Evolutionary conservation across 2,113 vertebrate genomes (phyloP).

Genomic region (Pteronura brasiliensis): DNA sequence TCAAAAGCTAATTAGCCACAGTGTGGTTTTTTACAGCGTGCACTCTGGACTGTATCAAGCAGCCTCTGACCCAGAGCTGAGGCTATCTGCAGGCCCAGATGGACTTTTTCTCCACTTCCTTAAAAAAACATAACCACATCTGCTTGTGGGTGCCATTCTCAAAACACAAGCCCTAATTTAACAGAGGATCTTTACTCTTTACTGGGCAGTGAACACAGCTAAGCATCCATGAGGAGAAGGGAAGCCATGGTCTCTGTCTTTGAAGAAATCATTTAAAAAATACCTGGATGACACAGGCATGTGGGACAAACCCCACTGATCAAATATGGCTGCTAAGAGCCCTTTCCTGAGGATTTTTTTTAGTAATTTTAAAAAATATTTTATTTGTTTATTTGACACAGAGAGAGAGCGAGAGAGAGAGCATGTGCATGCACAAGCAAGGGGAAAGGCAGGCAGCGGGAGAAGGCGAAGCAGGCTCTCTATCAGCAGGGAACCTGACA

Average conservation of each 20-base stretch:
- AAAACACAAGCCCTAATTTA: slow-evolving; percentile 19
- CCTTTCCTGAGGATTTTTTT: neutral
- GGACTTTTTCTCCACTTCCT: neutral
- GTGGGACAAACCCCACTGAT: neutral
- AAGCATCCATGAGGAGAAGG: neutral
- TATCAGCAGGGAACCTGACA: neutral
- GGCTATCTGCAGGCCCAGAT: neutral
- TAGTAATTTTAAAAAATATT: neutral
- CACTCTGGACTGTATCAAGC: neutral
- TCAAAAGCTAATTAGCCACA: slow-evolving; percentile 24
- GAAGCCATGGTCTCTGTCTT: neutral
- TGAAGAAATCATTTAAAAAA: neutral
- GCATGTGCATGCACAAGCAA: neutral
- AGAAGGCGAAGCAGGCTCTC: neutral
- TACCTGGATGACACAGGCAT: neutral
- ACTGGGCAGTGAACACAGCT: neutral
- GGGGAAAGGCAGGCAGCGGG: neutral
- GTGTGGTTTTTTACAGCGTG: slow-evolving; percentile 6
- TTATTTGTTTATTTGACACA: neutral
- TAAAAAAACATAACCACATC: neutral
- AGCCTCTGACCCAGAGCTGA: neutral
- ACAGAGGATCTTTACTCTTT: neutral
- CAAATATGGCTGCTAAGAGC: neutral
- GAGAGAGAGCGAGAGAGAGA: no score
- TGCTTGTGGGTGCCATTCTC: neutral